Evolutionary conservation across 2,888 invertebrate genomes (phyloP).

Genomic region (Philhelius pedissequus): DNA sequence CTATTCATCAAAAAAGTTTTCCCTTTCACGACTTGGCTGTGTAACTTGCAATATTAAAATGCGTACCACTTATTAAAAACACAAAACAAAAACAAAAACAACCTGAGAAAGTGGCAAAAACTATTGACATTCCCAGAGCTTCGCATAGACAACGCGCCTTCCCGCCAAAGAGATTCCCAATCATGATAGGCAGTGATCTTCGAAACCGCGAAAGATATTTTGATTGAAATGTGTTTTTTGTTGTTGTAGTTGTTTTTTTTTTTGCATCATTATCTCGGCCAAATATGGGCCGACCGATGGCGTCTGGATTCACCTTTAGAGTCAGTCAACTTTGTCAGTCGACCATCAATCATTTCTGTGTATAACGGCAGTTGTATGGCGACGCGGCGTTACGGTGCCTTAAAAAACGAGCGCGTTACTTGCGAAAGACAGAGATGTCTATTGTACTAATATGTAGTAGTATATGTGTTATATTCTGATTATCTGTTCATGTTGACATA

Average conservation of each 20-base stretch:
- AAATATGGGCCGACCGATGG: slow-evolving; percentile 67
- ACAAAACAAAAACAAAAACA: slow-evolving; percentile 25
- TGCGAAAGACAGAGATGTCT: slow-evolving; percentile 28
- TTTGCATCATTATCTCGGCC: slow-evolving; percentile 67
- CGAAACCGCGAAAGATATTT: slow-evolving; percentile 56
- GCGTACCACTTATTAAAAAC: slow-evolving; percentile 49
- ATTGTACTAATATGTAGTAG: no score
- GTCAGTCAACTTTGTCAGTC: slow-evolving; percentile 65
- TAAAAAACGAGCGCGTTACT: not conserved
- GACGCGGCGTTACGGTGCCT: not conserved
- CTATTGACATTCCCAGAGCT: slow-evolving; percentile 53
- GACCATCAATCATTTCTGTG: slow-evolving; percentile 57
- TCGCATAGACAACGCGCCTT: not conserved
- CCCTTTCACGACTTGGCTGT: slow-evolving; percentile 24
- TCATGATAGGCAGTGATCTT: slow-evolving; percentile 32
- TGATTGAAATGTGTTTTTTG: slow-evolving; percentile 57
- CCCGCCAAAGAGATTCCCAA: slow-evolving; percentile 56
- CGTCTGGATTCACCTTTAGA: slow-evolving; percentile 68
- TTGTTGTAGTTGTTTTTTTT: slow-evolving; percentile 6
- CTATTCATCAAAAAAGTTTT: slow-evolving; percentile 23
- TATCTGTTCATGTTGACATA: slow-evolving; percentile 67
- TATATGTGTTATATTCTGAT: slow-evolving; percentile 52
- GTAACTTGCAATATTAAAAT: slow-evolving; percentile 11
- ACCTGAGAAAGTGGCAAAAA: slow-evolving; percentile 54
- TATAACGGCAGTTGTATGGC: not conserved